Conservation (phyloP, 2,113 vertebrate genomes). For the Ceyx margarethae region DNA sequence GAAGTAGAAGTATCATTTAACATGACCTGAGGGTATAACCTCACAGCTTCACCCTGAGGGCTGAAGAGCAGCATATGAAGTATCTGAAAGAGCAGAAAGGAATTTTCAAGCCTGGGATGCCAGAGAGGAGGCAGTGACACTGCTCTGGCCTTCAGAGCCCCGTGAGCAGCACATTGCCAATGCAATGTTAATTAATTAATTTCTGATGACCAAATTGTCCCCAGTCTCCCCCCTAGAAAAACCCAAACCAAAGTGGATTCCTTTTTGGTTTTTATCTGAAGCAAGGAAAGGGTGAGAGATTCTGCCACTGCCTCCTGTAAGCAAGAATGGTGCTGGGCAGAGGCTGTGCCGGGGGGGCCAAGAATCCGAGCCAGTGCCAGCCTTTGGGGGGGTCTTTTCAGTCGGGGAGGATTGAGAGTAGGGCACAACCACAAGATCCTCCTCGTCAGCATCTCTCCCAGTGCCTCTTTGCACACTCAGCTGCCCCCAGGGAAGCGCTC, state of each 20-base stretch:
- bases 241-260: not conserved
- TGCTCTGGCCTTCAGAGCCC: not conserved
- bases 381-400: not conserved
- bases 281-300: not conserved
- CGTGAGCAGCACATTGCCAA: not conserved
- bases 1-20: not conserved
- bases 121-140: not conserved
- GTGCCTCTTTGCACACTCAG: not conserved
- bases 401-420: not conserved
- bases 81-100: conserved; percentile 17
- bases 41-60: not conserved
- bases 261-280: not conserved
- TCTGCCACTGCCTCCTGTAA: not conserved
- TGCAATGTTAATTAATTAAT: not conserved
- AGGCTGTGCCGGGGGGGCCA: not conserved
- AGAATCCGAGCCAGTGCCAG: not conserved
- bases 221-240: not conserved
- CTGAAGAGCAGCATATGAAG: conserved; percentile 27
- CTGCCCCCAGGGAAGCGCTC: not conserved
- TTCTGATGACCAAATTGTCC: conserved; percentile 26
- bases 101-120: not conserved
- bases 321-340: not conserved
- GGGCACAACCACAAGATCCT: not conserved
- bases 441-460: not conserved
- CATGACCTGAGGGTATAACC: not conserved